A percentile compares a stretch with the other conserved stretches of the same genome.
Evolutionary conservation across 2,113 vertebrate genomes (phyloP).

Genomic region (Mormyrus lacerda): DNA sequence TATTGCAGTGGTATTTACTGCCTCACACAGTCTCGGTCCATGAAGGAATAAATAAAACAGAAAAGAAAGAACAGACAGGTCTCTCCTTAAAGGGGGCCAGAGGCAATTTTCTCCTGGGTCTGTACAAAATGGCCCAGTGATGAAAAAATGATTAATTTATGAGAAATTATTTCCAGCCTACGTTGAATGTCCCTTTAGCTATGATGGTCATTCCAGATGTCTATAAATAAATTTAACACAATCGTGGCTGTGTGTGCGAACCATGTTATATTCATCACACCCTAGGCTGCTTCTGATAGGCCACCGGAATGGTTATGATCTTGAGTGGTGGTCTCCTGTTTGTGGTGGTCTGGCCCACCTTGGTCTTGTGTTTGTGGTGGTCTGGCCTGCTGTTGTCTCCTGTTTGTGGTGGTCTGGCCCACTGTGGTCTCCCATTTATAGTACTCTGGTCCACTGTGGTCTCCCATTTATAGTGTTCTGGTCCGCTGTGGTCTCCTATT

Average conservation of each 20-base stretch:
- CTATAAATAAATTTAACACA: not conserved
- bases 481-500: not conserved
- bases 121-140: not conserved
- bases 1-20: not conserved
- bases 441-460: not conserved
- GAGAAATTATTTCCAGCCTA: not conserved
- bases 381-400: not conserved
- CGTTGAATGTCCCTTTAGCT: not conserved
- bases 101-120: not conserved
- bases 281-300: not conserved
- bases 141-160: slow-evolving; percentile 2
- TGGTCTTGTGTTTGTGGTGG: not conserved
- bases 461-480: not conserved
- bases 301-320: not conserved
- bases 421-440: not conserved
- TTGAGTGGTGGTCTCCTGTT: not conserved
- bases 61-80: not conserved
- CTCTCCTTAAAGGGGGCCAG: not conserved
- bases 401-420: not conserved
- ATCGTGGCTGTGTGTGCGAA: not conserved
- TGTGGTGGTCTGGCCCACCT: not conserved
- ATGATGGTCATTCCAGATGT: not conserved
- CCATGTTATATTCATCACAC: not conserved
- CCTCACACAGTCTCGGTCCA: not conserved
- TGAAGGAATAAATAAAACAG: not conserved